Conservation (phyloP, 92 coral and sea anemone genomes). For the Palythoa heliodiscus region DNA sequence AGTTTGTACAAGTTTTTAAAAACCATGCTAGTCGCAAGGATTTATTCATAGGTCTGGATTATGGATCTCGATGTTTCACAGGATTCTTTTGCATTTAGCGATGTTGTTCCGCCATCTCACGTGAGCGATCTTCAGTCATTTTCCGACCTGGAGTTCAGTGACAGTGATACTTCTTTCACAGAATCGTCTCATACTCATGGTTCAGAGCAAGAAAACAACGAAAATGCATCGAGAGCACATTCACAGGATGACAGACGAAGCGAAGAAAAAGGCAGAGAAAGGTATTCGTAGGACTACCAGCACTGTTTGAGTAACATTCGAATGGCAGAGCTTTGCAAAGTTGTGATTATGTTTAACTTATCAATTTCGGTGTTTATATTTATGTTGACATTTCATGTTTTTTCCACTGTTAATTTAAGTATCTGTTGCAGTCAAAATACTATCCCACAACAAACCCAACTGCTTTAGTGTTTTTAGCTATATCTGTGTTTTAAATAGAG, state of each 20-base stretch:
- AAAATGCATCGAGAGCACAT: not conserved
- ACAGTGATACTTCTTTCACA: constrained; percentile 43
- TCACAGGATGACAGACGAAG: not conserved
- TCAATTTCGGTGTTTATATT: not conserved
- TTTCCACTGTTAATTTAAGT: too few relatives aligned
- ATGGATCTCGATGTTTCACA: constrained; percentile 87
- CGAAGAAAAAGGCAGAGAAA: not conserved
- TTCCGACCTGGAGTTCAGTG: constrained; percentile 91
- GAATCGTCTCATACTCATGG: constrained; percentile 34
- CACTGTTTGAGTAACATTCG: not conserved
- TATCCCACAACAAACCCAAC: too few relatives aligned
- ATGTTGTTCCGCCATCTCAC: constrained; percentile 90
- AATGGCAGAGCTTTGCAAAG: not conserved
- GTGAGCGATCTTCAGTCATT: constrained; percentile 94
- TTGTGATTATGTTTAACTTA: not conserved
- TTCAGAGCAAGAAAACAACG: constrained; percentile 6
- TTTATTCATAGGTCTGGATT: not conserved
- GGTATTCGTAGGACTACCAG: not conserved
- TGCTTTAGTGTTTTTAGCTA: too few relatives aligned
- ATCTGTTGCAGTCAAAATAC: too few relatives aligned
- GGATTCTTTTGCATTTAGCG: constrained; percentile 92
- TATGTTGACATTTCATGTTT: not conserved
- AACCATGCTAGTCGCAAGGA: not conserved
- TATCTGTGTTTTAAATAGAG: too few relatives aligned
- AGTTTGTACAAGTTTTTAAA: not conserved